Conservation (phyloP, 2,888 invertebrate species). For the Tipula helvola region DNA sequence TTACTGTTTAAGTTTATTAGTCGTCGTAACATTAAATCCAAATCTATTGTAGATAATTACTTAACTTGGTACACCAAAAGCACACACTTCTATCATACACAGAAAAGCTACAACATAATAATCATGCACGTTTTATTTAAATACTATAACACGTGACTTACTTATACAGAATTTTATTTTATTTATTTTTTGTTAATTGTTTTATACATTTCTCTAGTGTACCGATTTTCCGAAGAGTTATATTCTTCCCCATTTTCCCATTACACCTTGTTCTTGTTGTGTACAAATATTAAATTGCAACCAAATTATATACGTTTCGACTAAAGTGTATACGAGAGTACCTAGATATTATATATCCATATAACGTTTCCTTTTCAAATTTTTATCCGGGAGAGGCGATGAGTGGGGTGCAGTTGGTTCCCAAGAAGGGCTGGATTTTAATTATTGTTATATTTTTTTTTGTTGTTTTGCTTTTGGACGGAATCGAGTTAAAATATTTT, state of each 20-base stretch:
- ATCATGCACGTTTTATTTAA: slow-evolving; percentile 7
- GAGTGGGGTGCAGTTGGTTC: background rate
- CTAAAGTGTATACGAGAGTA: background rate
- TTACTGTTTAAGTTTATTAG: background rate
- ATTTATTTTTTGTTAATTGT: background rate
- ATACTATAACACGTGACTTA: background rate
- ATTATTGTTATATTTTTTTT: too few relatives aligned
- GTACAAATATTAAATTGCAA: background rate
- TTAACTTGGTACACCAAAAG: background rate
- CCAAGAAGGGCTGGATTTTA: background rate
- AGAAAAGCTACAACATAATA: background rate
- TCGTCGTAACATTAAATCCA: background rate
- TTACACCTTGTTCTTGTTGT: background rate
- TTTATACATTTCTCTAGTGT: background rate
- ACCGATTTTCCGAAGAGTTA: background rate
- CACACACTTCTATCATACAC: background rate
- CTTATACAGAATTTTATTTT: background rate
- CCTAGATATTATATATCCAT: background rate
- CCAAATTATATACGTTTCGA: background rate
- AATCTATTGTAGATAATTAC: background rate
- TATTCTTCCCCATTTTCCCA: background rate
- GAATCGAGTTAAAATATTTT: background rate
- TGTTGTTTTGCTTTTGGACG: too few relatives aligned
- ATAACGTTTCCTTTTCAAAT: background rate
- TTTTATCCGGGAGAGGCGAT: background rate